These are phyloP conservation scores for Thunnus thynnus DNA, from an alignment of 2,113 vertebrate genomes.

Conservation along the genomic window DNA sequence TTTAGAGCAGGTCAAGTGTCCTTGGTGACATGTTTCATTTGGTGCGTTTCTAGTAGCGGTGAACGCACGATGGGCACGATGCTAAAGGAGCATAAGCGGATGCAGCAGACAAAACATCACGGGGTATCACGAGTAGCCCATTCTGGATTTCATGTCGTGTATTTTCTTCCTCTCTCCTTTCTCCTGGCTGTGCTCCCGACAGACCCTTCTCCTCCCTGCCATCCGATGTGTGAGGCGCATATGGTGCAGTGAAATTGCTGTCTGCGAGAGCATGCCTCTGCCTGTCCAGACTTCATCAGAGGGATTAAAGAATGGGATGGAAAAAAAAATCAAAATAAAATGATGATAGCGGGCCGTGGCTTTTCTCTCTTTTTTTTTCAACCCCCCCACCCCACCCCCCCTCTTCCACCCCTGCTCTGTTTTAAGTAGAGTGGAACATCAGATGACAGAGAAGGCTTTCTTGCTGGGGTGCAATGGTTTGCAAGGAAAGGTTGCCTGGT, in stretches of 20 bases:
- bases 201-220: conserved; percentile 94
- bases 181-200: conserved; percentile 92
- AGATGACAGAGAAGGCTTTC: conserved; percentile 89
- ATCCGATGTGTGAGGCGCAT: conserved; percentile 96
- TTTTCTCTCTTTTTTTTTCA: conserved; percentile 77
- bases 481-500: conserved; percentile 68
- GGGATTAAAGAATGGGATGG: conserved; percentile 98
- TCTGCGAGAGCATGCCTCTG: conserved; percentile 98
- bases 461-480: conserved; percentile 72
- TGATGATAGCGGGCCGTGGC: conserved; percentile 78
- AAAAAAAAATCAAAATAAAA: conserved; percentile 94
- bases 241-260: conserved; percentile 99
- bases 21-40: conserved; percentile 34
- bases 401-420: conserved; percentile 67
- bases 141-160: conserved; percentile 78
- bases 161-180: conserved; percentile 70
- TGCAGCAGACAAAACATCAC: conserved; percentile 51
- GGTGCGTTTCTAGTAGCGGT: neutral
- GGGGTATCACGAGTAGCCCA: conserved; percentile 59
- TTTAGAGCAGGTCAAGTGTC: conserved; percentile 17
- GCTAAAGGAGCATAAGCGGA: conserved; percentile 44
- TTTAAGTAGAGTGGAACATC: conserved; percentile 89
- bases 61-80: conserved; percentile 28
- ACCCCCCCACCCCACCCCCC: conserved; percentile 77
- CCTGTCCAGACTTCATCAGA: conserved; percentile 99